These are phyloP conservation scores for Coilia nasus DNA, from an alignment of 2,797 vertebrate genomes.

Conservation along the genomic window DNA sequence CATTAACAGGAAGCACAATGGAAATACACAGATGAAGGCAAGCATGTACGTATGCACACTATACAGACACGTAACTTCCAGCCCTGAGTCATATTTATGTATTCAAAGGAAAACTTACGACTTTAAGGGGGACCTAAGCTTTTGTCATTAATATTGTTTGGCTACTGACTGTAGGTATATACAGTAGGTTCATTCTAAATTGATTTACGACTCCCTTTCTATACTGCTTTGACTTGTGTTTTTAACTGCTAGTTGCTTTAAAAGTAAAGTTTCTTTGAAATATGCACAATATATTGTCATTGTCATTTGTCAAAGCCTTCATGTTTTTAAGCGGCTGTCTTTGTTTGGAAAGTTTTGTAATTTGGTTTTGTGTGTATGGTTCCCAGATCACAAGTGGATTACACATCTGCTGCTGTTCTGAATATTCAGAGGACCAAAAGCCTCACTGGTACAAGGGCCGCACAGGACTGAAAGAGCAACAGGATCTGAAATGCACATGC, in stretches of 20 bases:
- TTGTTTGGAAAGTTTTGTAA: not conserved
- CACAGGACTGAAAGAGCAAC: conserved; percentile 54
- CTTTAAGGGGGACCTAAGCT: too few relatives aligned
- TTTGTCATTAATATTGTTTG: too few relatives aligned
- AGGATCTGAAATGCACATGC: conserved; percentile 32
- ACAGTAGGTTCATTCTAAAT: too few relatives aligned
- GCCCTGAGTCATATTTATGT: too few relatives aligned
- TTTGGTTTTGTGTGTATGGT: not conserved
- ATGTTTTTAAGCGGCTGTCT: not conserved
- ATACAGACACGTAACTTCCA: too few relatives aligned
- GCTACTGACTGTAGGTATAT: too few relatives aligned
- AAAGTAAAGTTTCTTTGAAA: not conserved
- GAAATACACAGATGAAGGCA: conserved; percentile 48
- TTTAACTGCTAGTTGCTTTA: not conserved
- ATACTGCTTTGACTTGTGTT: not conserved
- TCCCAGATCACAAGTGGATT: conserved; percentile 72
- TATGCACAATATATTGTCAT: too few relatives aligned
- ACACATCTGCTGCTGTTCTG: conserved; percentile 59
- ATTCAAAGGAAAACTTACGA: too few relatives aligned
- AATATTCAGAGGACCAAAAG: conserved; percentile 78
- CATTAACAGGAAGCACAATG: conserved; percentile 68
- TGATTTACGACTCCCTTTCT: not conserved
- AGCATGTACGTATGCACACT: not conserved
- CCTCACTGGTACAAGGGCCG: conserved; percentile 81
- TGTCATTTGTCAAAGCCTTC: not conserved